phyloP scores from a whole-genome alignment of 2,888 invertebrate species.

The Netelia fuscicornis region DNA sequence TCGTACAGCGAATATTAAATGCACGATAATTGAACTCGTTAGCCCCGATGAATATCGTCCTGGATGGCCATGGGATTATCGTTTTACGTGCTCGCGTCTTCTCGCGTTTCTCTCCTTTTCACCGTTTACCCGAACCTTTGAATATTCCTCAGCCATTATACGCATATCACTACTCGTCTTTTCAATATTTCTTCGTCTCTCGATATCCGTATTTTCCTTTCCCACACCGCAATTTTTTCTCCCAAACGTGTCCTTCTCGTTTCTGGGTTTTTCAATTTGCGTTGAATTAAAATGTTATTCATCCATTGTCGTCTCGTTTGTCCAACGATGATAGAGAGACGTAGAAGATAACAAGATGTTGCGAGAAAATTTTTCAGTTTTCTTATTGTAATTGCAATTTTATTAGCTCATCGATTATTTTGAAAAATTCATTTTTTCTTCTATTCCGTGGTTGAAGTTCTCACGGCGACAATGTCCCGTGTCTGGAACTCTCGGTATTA shows the following conservation, averaged over 20 bases:
- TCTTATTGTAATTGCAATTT: no score
- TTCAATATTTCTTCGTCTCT: background rate
- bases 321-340: no score
- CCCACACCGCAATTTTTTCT: slow-evolving; percentile 18
- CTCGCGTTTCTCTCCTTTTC: background rate
- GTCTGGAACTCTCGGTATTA: slow-evolving; percentile 1
- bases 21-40: slow-evolving; percentile 61
- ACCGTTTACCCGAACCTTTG: slow-evolving; percentile 5
- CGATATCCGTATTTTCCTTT: background rate
- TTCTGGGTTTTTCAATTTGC: background rate
- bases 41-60: slow-evolving; percentile 31
- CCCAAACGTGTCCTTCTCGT: background rate
- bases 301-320: background rate
- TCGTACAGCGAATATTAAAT: slow-evolving; percentile 47
- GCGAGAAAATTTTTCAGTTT: no score
- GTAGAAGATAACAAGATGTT: no score
- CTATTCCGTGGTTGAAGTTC: background rate
- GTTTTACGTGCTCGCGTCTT: slow-evolving; percentile 40
- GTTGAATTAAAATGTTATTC: no score
- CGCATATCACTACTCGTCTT: slow-evolving; percentile 7
- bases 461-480: background rate
- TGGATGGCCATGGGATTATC: slow-evolving; percentile 25
- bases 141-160: slow-evolving; percentile 44
- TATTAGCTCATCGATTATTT: no score
- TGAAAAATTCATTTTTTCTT: no score